Percentiles rank a stretch among this genome's conserved stretches.
These are phyloP conservation scores for Pluvianellus socialis DNA, from an alignment of 2,113 vertebrate genomes.

Conservation along the genomic window DNA sequence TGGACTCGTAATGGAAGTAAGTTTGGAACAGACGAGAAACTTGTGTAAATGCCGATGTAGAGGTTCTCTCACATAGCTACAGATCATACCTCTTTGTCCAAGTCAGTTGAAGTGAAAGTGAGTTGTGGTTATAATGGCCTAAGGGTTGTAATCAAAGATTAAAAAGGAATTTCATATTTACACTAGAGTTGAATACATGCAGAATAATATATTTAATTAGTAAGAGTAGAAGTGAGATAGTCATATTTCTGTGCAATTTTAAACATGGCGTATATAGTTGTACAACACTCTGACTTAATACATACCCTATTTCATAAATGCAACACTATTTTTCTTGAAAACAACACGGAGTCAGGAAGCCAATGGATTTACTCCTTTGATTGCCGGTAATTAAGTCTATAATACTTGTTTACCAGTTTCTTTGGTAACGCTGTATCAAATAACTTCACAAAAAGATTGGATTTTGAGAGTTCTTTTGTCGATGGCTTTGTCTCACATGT, in stretches of 20 bases:
- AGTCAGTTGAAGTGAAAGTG: not conserved
- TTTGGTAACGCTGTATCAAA: not conserved
- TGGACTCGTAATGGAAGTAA: not conserved
- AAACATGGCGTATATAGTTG: not conserved
- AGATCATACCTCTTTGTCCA: not conserved
- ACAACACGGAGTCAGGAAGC: not conserved
- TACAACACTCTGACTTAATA: not conserved
- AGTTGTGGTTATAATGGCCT: not conserved
- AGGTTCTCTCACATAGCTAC: not conserved
- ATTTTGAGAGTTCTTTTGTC: not conserved
- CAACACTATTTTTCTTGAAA: not conserved
- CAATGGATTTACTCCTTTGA: not conserved
- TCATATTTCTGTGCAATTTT: not conserved
- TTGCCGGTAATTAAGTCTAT: not conserved
- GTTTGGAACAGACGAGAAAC: not conserved
- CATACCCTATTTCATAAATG: not conserved
- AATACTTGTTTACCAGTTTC: not conserved
- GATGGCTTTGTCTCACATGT: not conserved
- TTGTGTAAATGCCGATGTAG: not conserved
- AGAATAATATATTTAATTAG: not conserved
- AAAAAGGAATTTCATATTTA: not conserved
- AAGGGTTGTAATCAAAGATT: not conserved
- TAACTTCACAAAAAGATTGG: not conserved
- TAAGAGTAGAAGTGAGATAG: not conserved
- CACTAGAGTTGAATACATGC: not conserved